Evolutionary conservation across 2,888 invertebrate species (phyloP).

Genomic region (Gymnocheta viridis): DNA sequence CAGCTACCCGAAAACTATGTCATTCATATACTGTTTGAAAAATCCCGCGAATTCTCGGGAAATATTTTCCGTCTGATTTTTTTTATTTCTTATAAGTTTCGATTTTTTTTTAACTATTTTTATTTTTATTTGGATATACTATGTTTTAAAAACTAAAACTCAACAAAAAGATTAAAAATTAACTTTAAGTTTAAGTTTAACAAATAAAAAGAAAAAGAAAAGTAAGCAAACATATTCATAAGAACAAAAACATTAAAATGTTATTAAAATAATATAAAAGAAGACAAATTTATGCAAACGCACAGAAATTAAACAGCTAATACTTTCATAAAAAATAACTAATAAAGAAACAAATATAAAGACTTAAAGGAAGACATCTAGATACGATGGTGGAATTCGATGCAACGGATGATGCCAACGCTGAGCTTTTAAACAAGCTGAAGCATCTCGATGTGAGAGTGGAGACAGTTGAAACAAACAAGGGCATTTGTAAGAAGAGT

Average conservation of each 20-base stretch:
- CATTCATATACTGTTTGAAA: too few relatives aligned
- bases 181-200: neutral
- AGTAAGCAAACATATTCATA: neutral
- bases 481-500: conserved; percentile 82
- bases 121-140: too few relatives aligned
- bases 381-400: conserved; percentile 76
- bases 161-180: neutral
- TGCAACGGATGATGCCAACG: conserved; percentile 80
- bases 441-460: conserved; percentile 80
- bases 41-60: too few relatives aligned
- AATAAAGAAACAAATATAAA: conserved; percentile 29
- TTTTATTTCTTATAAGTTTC: too few relatives aligned
- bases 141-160: neutral
- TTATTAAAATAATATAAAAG: conserved; percentile 1
- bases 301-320: conserved; percentile 28
- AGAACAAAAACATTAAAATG: conserved; percentile 20
- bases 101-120: too few relatives aligned
- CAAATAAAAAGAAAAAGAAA: neutral
- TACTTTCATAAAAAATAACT: conserved; percentile 10
- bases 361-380: neutral
- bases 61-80: too few relatives aligned
- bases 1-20: too few relatives aligned
- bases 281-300: conserved; percentile 47
- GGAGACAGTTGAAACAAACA: conserved; percentile 76
- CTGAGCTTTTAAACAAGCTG: conserved; percentile 80